Evolutionary conservation across 1,140 invertebrate species (phyloP), one percentile per base, ranked within the genome.

Genomic region (Bombus pascuorum): DNA sequence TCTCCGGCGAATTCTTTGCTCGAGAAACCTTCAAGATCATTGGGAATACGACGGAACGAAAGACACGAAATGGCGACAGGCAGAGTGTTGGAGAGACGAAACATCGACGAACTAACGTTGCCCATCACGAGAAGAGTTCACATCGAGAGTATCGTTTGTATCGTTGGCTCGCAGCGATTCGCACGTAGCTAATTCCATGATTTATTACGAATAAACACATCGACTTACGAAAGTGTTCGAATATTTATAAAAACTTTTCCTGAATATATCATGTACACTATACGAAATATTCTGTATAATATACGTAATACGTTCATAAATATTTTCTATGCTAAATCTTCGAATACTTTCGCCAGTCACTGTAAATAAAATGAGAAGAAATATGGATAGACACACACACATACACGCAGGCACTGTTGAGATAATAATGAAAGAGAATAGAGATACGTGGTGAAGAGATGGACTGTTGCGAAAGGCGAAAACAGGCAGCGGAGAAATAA

Each of bases 141-240:
- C 37, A 59, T 47, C 62, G 81, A 66, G 57, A 57, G 57, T 57
- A 89, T 86, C 86, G 91, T 93, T 72, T 91, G 86, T 88, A 87
- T 92, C 90, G 88, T 94, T 86, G 91, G 89, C 94, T 94, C 93
- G 91, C 93, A 92, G 82, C 94, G 92, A 92, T 91, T 84, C 68
- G 93, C 94, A 94, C 94, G 93, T 92, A 83, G 34, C 59, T 75
- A 76, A 70, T 57, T 65, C 28, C 65, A 53, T 68, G 62, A 68
- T 13, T 68, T 47, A 66, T 34, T 70, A 32, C 28, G 15, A 18
- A 70, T 25, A 70, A 4, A 12, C 0, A 12, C 34, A 9, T 9
- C 6, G n/a, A 34, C 32, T 6, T 12, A 37, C 32, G 34, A 10
- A 37, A 25, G 32, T 37, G 37, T 12, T 0, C 28, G 42, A 32